phyloP scores from a whole-genome alignment of 2,888 invertebrate species.

The Limulus polyphemus region DNA sequence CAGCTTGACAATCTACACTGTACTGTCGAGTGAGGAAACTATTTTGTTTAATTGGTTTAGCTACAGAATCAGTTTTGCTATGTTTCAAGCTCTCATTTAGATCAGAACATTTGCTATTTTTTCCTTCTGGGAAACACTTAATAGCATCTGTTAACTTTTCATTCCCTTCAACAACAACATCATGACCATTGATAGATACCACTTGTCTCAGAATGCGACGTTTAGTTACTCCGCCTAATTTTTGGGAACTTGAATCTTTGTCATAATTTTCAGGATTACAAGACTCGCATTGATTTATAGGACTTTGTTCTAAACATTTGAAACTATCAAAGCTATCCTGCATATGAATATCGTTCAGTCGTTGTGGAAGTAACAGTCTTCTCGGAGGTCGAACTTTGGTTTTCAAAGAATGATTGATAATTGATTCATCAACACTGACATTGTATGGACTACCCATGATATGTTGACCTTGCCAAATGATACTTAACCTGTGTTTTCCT shows the following conservation, averaged over 20 bases:
- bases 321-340: not conserved
- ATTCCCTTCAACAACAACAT: slow-evolving; percentile 11
- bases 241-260: not conserved
- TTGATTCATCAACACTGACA: slow-evolving; percentile 24
- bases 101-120: too few species aligned
- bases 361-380: not conserved
- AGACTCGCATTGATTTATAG: not conserved
- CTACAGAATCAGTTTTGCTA: too few species aligned
- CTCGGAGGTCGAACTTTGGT: not conserved
- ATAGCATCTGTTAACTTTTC: too few species aligned
- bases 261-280: not conserved
- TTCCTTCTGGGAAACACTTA: too few species aligned
- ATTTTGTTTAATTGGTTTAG: too few species aligned
- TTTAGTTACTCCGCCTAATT: slow-evolving; percentile 11
- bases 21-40: too few species aligned
- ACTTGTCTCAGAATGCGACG: slow-evolving; percentile 14
- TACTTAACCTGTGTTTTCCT: slow-evolving; percentile 26
- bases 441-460: slow-evolving; percentile 27
- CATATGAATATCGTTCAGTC: not conserved
- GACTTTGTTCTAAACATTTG: not conserved
- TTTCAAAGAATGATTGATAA: not conserved
- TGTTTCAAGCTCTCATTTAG: too few species aligned
- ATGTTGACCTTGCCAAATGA: slow-evolving; percentile 28
- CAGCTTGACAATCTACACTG: too few species aligned
- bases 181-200: slow-evolving; percentile 15